phyloP scores from a whole-genome alignment of 2,797 vertebrate species.

The Lepilemur septentrionalis region DNA sequence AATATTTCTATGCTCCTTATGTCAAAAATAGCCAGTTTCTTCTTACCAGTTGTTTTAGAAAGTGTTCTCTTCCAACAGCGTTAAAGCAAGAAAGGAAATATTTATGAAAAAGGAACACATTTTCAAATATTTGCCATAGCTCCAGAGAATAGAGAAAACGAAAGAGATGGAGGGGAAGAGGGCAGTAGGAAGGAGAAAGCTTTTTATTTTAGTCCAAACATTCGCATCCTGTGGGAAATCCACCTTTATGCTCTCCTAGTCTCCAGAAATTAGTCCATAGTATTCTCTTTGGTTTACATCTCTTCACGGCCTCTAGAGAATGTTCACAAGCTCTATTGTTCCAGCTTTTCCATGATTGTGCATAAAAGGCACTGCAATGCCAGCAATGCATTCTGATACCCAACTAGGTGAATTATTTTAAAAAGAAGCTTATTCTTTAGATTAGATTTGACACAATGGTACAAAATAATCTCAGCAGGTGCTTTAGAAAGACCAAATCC shows the following conservation, averaged over 20 bases:
- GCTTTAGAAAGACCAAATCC: conserved; percentile 59
- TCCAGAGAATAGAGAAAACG: neutral
- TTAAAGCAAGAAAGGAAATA: conserved; percentile 27
- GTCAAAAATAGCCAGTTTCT: conserved; percentile 30
- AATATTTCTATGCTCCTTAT: neutral
- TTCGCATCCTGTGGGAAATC: conserved; percentile 3
- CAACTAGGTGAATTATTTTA: conserved; percentile 50
- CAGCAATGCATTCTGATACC: neutral
- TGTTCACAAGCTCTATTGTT: neutral
- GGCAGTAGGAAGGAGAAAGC: neutral
- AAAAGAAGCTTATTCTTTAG: conserved; percentile 52
- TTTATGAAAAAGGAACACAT: neutral
- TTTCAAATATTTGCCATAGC: conserved; percentile 28
- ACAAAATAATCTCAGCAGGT: conserved; percentile 61
- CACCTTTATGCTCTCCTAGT: neutral
- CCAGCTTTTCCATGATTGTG: neutral
- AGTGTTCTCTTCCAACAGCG: neutral
- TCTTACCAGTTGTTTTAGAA: conserved; percentile 25
- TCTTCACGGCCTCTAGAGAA: neutral
- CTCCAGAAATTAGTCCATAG: neutral
- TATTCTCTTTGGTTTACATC: neutral
- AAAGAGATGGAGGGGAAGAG: neutral
- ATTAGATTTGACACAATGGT: conserved; percentile 57
- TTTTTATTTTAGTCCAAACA: neutral
- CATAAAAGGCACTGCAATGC: neutral